Base-by-base conservation (phyloP, 2,888 invertebrate genomes). In the Andrena trimmerana region DNA sequence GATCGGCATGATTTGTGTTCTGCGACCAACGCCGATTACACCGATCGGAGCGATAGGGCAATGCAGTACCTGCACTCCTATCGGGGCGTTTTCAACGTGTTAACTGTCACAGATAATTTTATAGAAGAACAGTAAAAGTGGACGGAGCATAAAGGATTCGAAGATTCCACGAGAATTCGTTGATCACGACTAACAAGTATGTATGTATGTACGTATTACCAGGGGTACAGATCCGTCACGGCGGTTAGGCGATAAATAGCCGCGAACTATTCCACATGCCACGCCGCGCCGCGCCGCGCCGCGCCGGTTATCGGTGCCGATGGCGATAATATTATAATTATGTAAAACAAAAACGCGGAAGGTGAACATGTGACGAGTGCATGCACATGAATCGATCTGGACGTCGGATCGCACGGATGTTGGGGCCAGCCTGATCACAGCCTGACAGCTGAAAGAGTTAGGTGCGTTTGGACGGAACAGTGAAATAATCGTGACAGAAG, bases 401-500 rank as follows among this genome's bases (percentile, higher is more conserved):
- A 48, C 10, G 20, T n/a, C n/a, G 57, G 20, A 33, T 67, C 67
- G 13, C 20, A 50, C 20, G 42, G 33, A 36, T 42, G 50, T 33
- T 29, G 4, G 16, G 8, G 29, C 27, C 5, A 16, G 31, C 7
- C 31, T 27, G 57, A 8, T 16, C 16, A 5, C 57, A 24, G 24
- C 10, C 10, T 54, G 50, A 54, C 63, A 59, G 33, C 59, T n/a
- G 27, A 52, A 65, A 29, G 63, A 72, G 65, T 63, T 63, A 67
- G 60, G 7, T 33, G 16, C 66, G 42, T 13, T 68, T 82, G 57
- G 67, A 57, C 54, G 68, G 63, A 63, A 76, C 74, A 82, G 59
- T 62, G 72, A 63, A 84, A 82, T 84, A 78, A 78, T 76, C 79
- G 68, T 69, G 76, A 81, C 76, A 77, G 75, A 81, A 78, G 82